phyloP scores from a whole-genome alignment of 2,797 vertebrate species.

The Enteromius mattozi region DNA sequence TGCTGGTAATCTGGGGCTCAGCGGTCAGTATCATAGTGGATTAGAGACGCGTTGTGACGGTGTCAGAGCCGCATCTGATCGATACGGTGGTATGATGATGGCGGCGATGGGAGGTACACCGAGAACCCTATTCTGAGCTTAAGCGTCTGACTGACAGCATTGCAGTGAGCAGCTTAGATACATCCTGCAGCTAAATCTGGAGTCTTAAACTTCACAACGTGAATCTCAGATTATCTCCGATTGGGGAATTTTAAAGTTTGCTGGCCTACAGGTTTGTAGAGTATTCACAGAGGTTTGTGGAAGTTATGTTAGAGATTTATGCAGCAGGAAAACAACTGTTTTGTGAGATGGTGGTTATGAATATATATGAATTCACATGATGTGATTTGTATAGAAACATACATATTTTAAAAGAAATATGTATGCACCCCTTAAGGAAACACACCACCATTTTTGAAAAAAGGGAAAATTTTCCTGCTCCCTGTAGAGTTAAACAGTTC shows the following conservation, averaged over 20 bases:
- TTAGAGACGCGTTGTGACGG: constrained; percentile 56
- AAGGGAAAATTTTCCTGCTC: no score
- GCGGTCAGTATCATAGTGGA: constrained; percentile 56
- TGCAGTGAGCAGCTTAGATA: constrained; percentile 11
- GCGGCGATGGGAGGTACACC: constrained; percentile 33
- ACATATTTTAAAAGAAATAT: not conserved
- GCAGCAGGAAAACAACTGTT: not conserved
- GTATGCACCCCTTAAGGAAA: not conserved
- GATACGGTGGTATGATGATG: constrained; percentile 33
- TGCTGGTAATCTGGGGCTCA: constrained; percentile 52
- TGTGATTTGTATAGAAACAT: not conserved
- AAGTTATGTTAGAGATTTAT: not conserved
- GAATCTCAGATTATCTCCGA: not conserved
- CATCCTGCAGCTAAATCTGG: constrained; percentile 9
- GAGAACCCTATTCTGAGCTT: constrained; percentile 22
- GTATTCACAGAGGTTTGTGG: not conserved
- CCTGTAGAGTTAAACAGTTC: no score
- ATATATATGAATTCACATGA: not conserved
- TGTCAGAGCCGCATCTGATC: constrained; percentile 36
- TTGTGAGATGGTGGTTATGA: not conserved
- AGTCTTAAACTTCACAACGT: constrained; percentile 5
- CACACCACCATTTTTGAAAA: no score
- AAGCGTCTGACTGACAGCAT: constrained; percentile 36
- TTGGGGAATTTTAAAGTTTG: not conserved
- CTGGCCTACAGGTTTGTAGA: not conserved